phyloP scores from a whole-genome alignment of 2,888 invertebrate genomes.

The Meiosimyza decipiens region DNA sequence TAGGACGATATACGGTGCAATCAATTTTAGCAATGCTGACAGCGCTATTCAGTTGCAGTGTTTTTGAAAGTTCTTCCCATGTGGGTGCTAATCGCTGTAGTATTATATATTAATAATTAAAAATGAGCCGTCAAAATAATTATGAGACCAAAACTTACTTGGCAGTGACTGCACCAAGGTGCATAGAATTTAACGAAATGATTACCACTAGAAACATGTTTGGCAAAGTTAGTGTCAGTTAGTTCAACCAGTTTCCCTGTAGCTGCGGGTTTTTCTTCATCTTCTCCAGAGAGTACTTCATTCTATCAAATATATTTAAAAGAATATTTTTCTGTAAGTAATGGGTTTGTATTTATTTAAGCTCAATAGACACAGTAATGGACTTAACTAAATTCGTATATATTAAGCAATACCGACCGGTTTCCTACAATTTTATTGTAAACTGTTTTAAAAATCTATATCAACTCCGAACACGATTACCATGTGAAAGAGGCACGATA shows the following conservation, averaged over 20 bases:
- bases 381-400: no score
- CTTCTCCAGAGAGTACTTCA: conserved; percentile 39
- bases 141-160: conserved; percentile 68
- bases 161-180: conserved; percentile 92
- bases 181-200: conserved; percentile 93
- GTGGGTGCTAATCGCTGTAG: conserved; percentile 80
- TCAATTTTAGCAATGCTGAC: conserved; percentile 86
- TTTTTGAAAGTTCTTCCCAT: conserved; percentile 85
- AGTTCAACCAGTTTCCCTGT: conserved; percentile 72
- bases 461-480: no score
- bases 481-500: no score
- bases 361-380: no score
- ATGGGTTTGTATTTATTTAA: no score
- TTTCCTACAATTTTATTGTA: no score
- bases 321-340: no score
- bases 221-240: conserved; percentile 80
- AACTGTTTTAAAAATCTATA: no score
- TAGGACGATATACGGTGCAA: conserved; percentile 79
- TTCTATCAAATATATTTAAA: neutral
- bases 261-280: conserved; percentile 33
- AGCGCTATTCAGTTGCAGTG: conserved; percentile 73
- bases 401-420: no score
- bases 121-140: neutral
- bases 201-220: conserved; percentile 77
- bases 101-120: conserved; percentile 37